Base-by-base conservation (phyloP, 2,888 invertebrate species). In the Drosophila antonietae region DNA sequence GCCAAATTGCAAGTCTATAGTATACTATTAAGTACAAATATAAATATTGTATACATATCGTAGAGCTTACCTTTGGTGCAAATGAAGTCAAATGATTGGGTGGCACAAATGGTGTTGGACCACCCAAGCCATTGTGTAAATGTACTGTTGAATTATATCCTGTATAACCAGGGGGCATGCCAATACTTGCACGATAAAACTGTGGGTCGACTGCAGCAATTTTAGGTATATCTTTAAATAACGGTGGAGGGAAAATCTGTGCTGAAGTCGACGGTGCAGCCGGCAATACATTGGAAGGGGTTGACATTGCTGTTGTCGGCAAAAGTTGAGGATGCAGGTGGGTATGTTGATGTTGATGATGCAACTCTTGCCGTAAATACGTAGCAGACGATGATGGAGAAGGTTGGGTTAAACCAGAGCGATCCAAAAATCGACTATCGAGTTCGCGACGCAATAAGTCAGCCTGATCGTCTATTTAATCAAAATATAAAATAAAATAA, bases 321-420 rank as follows among this genome's bases (percentile, higher is more conserved):
- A 95, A 94, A 66, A 96, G 94, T 81, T 96, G 96, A 78, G 96
- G 96, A 92, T 97, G 97, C 90, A 97, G 93, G n/a, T 97, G 97
- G 61, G 97, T 97, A 93, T 97, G 97, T 91, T 97, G 97, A 93
- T 97, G 97, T 93, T 97, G 97, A 94, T 97, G 97, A 93, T 97
- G 97, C 95, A 97, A 96, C 94, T 97, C 97, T 58, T 97, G 97
- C 90, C 97, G 95, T 90, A 96, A 94, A 85, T 95, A 95, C 59
- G 95, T 94, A 41, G 90, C 80, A 23, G 90, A 85, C 8, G 86
- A 95, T 7, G 83, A 74, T 51, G 91, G 87, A 73, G 93, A 93
- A 84, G 91, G 93, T 89, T 90, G 92, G 37, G 91, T 93, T 80
- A 96, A 94, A 87, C 97, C 97, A 92, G 96, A 96, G 59, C 97